Conservation (phyloP, 2,888 invertebrate species). For the Andricus curvator region DNA sequence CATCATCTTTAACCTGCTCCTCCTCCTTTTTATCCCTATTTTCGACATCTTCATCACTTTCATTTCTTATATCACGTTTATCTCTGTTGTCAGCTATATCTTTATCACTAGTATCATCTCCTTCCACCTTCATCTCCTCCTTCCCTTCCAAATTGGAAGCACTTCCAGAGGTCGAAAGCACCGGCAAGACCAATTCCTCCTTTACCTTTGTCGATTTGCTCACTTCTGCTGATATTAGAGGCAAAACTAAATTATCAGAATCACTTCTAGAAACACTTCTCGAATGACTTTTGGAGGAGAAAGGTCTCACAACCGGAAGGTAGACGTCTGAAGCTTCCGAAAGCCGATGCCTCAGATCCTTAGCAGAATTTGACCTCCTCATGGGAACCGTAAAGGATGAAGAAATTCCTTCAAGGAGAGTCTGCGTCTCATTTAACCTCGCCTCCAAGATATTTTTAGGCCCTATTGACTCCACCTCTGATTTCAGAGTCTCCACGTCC, state of each 20-base stretch:
- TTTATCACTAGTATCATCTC: background rate
- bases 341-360: conserved; percentile 49
- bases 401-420: conserved; percentile 62
- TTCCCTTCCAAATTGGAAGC: conserved; percentile 42
- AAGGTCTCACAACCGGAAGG: conserved; percentile 69
- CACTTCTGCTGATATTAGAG: conserved; percentile 69
- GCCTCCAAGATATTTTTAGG: conserved; percentile 56
- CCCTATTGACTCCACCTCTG: conserved; percentile 41
- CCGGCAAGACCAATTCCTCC: conserved; percentile 67
- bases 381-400: conserved; percentile 54
- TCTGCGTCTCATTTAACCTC: conserved; percentile 63
- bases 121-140: background rate
- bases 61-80: background rate
- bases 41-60: background rate
- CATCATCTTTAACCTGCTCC: conserved; percentile 52
- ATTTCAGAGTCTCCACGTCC: conserved; percentile 19
- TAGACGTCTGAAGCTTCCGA: conserved; percentile 52
- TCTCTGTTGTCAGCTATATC: background rate
- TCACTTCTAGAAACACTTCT: conserved; percentile 58
- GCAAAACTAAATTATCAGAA: conserved; percentile 64
- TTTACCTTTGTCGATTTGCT: conserved; percentile 60
- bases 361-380: conserved; percentile 54
- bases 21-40: conserved; percentile 46
- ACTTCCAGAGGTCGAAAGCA: conserved; percentile 60
- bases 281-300: conserved; percentile 57